Evolutionary conservation across 2,797 vertebrate species (phyloP).

Genomic region (Distichodus sexfasciatus): DNA sequence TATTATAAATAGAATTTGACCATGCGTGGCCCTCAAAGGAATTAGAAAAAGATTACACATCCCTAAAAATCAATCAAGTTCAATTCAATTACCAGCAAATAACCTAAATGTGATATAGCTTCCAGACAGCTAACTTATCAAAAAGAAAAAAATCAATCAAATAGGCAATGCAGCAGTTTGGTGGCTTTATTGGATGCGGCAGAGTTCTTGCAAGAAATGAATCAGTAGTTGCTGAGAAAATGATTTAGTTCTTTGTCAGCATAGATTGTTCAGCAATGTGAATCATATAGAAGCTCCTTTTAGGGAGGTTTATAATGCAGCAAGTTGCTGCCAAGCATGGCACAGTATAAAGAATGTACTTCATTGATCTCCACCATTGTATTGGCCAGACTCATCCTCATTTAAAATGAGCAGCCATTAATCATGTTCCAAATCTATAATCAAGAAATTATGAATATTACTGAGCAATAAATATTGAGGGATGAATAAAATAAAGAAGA

Average conservation of each 20-base stretch:
- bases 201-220: too few relatives aligned
- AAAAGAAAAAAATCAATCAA: background rate
- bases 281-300: background rate
- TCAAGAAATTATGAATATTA: background rate
- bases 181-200: background rate
- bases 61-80: background rate
- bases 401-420: background rate
- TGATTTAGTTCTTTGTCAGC: background rate
- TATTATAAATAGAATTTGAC: too few relatives aligned
- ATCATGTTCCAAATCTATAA: background rate
- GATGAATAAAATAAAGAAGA: too few relatives aligned
- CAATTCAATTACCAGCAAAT: background rate
- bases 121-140: background rate
- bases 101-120: background rate
- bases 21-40: too few relatives aligned
- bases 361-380: background rate
- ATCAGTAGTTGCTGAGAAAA: background rate
- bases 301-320: background rate
- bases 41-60: too few relatives aligned
- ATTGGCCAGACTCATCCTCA: background rate
- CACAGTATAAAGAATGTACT: background rate
- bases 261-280: background rate
- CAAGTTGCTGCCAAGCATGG: background rate
- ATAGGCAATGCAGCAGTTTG: background rate
- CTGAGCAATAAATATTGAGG: background rate